phyloP scores from a whole-genome alignment of 2,888 invertebrate genomes.

The Arrhopalites spinosus region DNA sequence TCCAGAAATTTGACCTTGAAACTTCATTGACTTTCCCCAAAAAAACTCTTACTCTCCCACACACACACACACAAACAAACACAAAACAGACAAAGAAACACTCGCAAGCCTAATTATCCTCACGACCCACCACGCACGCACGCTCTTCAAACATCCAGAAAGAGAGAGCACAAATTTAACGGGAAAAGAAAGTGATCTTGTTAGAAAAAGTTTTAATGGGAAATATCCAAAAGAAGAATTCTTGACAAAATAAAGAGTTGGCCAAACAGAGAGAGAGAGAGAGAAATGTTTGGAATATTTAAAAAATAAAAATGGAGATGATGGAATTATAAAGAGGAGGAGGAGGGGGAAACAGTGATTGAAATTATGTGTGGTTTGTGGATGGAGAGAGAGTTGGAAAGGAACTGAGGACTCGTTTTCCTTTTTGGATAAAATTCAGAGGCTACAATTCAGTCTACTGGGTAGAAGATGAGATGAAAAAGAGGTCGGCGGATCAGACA shows the following conservation, averaged over 20 bases:
- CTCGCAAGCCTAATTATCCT: not conserved
- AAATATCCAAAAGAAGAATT: not conserved
- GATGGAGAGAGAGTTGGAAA: not conserved
- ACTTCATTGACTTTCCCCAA: no score
- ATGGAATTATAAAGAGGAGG: no score
- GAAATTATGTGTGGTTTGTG: not conserved
- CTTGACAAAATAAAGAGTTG: not conserved
- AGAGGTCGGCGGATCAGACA: conserved; percentile 16
- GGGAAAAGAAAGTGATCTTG: not conserved
- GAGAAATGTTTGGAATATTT: not conserved
- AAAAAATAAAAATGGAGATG: not conserved
- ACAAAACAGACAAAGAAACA: no score
- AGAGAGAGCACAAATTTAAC: not conserved
- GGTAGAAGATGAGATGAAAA: conserved; percentile 6
- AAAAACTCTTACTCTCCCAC: no score
- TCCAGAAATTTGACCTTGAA: no score
- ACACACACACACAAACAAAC: no score
- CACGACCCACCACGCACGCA: no score
- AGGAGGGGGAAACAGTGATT: not conserved
- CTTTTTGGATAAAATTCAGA: not conserved
- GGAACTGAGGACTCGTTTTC: not conserved
- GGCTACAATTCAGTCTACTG: not conserved
- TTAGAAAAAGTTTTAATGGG: not conserved
- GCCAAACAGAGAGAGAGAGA: not conserved
- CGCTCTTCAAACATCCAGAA: not conserved